Percentiles rank a stretch among this genome's conserved stretches.
phyloP scores from a whole-genome alignment of 2,888 invertebrate species.

The Anorthoa munda region DNA sequence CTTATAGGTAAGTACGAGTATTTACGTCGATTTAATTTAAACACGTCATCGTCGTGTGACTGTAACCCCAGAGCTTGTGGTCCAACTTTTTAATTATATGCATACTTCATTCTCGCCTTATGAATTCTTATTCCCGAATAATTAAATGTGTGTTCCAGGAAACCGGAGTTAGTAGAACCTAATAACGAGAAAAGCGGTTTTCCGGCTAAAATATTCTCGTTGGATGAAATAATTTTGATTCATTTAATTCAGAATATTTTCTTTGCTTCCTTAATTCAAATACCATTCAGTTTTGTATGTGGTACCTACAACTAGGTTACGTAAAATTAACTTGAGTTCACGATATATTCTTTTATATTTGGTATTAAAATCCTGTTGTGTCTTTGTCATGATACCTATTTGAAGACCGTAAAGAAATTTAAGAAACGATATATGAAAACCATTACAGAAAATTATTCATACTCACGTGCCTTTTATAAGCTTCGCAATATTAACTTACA shows the following conservation, averaged over 20 bases:
- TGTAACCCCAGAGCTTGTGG: slow-evolving; percentile 20
- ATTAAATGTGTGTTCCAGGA: slow-evolving; percentile 48
- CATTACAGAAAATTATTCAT: slow-evolving; percentile 2
- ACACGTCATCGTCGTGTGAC: slow-evolving; percentile 23
- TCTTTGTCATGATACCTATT: not conserved
- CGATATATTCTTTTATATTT: not conserved
- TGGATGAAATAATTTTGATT: not conserved
- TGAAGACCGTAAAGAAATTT: not conserved
- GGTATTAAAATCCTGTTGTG: not conserved
- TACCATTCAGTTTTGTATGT: not conserved
- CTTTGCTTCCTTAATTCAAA: not conserved
- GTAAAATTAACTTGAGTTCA: not conserved
- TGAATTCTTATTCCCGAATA: slow-evolving; percentile 58
- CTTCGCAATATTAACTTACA: not conserved
- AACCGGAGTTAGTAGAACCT: slow-evolving; percentile 31
- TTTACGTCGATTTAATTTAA: not conserved
- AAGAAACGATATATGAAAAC: slow-evolving; percentile 2
- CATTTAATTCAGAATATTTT: not conserved
- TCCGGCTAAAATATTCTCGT: slow-evolving; percentile 5
- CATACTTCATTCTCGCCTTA: slow-evolving; percentile 58
- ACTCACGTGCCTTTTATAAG: not conserved
- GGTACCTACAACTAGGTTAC: not conserved
- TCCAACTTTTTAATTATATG: slow-evolving; percentile 56
- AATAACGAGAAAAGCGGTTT: slow-evolving; percentile 28
- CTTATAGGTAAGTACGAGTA: not conserved